These are phyloP conservation scores for Corella eumyota DNA, from an alignment of 23 tunicate species.

Conservation along the genomic window DNA sequence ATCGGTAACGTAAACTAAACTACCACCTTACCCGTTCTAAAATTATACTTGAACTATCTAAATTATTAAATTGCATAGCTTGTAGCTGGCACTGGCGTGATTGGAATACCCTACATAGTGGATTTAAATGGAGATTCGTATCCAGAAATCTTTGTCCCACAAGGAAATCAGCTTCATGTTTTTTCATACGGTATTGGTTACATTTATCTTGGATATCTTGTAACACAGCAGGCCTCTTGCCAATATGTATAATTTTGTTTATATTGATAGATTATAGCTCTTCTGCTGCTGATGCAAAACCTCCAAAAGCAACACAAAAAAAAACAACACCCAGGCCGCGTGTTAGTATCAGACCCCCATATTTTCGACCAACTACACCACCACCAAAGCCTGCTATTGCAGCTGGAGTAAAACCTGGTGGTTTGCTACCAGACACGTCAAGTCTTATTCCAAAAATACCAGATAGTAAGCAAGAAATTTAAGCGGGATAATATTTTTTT, in stretches of 20 bases:
- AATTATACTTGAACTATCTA: background rate
- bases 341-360: conserved; percentile 33
- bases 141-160: conserved; percentile 95
- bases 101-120: conserved; percentile 71
- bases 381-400: conserved; percentile 23
- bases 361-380: conserved; percentile 47
- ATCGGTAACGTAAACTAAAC: conserved; percentile 24
- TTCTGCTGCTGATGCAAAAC: conserved; percentile 38
- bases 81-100: conserved; percentile 46
- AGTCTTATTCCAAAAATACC: no score
- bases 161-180: conserved; percentile 82
- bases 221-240: background rate
- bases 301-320: conserved; percentile 1
- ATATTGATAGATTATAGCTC: conserved; percentile 77
- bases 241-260: background rate
- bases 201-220: background rate
- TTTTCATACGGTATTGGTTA: conserved; percentile 59
- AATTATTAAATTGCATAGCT: conserved; percentile 14
- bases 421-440: no score
- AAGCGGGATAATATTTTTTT: no score
- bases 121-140: conserved; percentile 82
- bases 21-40: background rate
- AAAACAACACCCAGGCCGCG: conserved; percentile 18
- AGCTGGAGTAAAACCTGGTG: conserved; percentile 17
- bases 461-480: no score